Percentiles rank a stretch among this genome's conserved stretches.
These are phyloP conservation scores for Mesoclemmys tuberculata DNA, from an alignment of 2,113 vertebrate species.

Conservation along the genomic window DNA sequence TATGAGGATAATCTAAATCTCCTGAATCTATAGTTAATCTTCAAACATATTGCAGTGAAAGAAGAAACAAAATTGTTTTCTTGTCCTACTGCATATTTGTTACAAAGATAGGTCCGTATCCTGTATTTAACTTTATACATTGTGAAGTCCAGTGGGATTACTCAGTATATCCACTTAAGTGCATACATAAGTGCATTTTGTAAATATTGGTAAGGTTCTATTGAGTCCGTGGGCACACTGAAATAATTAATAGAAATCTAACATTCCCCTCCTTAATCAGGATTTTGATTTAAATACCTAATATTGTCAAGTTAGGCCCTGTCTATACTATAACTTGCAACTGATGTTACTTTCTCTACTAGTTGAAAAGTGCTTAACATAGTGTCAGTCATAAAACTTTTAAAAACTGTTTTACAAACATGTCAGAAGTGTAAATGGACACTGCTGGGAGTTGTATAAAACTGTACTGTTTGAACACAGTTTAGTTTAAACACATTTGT, in stretches of 20 bases:
- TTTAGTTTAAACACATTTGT: neutral
- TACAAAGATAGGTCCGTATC: neutral
- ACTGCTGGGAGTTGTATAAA: neutral
- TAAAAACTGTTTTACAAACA: constrained; percentile 44
- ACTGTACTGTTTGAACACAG: neutral
- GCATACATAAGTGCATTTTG: neutral
- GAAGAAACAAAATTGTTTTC: neutral
- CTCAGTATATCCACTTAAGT: neutral
- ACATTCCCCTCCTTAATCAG: neutral
- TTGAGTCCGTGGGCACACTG: neutral
- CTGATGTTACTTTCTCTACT: neutral
- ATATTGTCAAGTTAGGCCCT: neutral
- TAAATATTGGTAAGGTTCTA: neutral
- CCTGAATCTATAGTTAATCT: neutral
- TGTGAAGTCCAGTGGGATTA: neutral
- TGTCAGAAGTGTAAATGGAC: neutral
- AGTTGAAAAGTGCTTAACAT: neutral
- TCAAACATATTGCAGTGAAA: neutral
- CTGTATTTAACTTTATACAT: neutral
- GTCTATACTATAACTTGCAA: constrained; percentile 12
- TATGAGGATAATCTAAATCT: neutral
- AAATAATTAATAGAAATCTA: neutral
- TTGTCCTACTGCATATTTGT: neutral
- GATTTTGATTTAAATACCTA: neutral
- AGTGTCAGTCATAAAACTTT: neutral